Conservation (phyloP, 2,888 invertebrate species). For the Lasioglossum figueresi region DNA sequence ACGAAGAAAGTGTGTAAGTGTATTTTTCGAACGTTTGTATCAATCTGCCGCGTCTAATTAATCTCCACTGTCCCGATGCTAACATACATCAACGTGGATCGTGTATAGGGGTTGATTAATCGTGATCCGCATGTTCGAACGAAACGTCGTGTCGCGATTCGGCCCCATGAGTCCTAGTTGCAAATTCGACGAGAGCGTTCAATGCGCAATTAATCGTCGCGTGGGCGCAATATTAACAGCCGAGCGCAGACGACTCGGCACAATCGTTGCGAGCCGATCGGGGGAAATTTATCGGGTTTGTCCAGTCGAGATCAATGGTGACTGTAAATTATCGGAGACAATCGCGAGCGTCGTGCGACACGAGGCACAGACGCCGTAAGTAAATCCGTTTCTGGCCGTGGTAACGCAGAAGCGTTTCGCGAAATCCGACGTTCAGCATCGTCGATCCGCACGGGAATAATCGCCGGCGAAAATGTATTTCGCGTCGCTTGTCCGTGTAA, state of each 20-base stretch:
- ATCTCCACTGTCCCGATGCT: neutral
- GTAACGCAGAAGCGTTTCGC: neutral
- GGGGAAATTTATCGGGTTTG: conserved; percentile 45
- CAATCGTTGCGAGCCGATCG: conserved; percentile 57
- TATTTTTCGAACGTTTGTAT: too few species aligned
- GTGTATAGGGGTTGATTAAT: neutral
- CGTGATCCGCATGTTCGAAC: neutral
- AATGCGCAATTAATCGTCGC: conserved; percentile 54
- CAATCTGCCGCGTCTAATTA: neutral
- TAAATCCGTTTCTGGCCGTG: neutral
- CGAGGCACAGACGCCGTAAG: neutral
- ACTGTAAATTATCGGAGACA: neutral
- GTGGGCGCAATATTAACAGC: conserved; percentile 25
- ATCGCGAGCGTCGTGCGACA: neutral
- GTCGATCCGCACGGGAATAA: neutral
- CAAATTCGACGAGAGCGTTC: conserved; percentile 27
- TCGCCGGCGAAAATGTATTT: neutral
- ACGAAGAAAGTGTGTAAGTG: too few species aligned
- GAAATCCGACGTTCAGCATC: neutral
- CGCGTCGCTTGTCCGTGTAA: neutral
- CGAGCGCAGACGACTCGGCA: conserved; percentile 7
- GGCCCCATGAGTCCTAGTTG: conserved; percentile 37
- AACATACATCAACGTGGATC: neutral
- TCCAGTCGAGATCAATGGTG: conserved; percentile 17
- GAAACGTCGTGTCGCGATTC: neutral